Conservation (phyloP, 2,888 invertebrate genomes). For the Anorthoa munda region DNA sequence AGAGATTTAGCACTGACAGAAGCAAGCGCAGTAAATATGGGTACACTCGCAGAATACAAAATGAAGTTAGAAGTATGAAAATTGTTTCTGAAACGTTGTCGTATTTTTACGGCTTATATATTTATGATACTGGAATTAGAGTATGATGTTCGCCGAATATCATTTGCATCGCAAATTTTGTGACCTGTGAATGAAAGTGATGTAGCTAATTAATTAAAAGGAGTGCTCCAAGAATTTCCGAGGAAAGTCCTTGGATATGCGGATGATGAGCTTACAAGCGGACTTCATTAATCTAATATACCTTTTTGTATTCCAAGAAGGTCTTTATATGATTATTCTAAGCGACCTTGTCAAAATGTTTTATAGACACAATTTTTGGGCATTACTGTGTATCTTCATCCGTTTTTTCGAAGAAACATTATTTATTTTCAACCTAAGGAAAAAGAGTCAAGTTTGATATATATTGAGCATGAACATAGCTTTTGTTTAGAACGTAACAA, state of each 20-base stretch:
- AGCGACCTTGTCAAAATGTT: neutral
- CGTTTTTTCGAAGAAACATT: neutral
- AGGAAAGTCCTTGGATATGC: constrained; percentile 5
- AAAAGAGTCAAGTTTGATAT: neutral
- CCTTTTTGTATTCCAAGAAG: constrained; percentile 9
- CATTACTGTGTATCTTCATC: neutral
- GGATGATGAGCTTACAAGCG: constrained; percentile 18
- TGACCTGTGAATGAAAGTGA: constrained; percentile 55
- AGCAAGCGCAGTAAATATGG: constrained; percentile 63
- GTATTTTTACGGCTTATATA: constrained; percentile 60
- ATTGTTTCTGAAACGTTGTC: constrained; percentile 61
- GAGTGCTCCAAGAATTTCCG: constrained; percentile 27
- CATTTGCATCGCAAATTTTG: constrained; percentile 59
- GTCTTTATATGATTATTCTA: neutral
- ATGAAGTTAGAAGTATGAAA: constrained; percentile 64
- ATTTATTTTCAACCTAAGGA: neutral
- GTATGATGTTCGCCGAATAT: constrained; percentile 42
- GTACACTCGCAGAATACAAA: constrained; percentile 61
- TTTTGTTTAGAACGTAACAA: neutral
- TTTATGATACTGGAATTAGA: constrained; percentile 59
- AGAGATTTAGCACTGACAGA: constrained; percentile 65
- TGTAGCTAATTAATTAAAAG: constrained; percentile 55
- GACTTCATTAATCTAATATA: constrained; percentile 36
- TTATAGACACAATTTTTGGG: neutral
- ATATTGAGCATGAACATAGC: neutral